phyloP scores from a whole-genome alignment of 2,888 invertebrate genomes.

The Ichneumon xanthorius region DNA sequence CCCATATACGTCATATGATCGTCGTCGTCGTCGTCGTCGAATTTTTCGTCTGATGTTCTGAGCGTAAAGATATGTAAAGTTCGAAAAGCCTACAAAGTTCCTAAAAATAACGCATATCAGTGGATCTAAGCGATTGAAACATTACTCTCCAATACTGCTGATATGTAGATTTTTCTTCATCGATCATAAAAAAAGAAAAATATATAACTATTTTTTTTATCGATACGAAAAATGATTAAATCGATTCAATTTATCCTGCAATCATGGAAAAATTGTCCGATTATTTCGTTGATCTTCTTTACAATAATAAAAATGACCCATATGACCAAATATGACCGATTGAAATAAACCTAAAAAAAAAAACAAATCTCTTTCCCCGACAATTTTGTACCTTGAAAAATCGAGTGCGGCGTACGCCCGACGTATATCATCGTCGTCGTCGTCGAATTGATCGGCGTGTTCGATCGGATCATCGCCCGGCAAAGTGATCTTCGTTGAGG shows the following conservation, averaged over 20 bases:
- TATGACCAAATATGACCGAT: too few species aligned
- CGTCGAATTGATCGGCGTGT: conserved; percentile 75
- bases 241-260: too few species aligned
- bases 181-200: too few species aligned
- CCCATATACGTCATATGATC: conserved; percentile 45
- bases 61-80: too few species aligned
- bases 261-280: not conserved
- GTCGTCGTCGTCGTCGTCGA: conserved; percentile 33
- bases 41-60: too few species aligned
- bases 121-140: too few species aligned
- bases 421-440: conserved; percentile 62
- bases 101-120: too few species aligned
- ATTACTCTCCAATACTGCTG: too few species aligned
- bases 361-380: not conserved
- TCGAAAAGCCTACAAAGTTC: not conserved
- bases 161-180: too few species aligned
- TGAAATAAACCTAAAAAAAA: not conserved
- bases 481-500: conserved; percentile 82
- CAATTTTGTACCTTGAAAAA: conserved; percentile 80
- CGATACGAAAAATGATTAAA: too few species aligned
- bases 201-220: too few species aligned
- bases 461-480: conserved; percentile 76
- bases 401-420: conserved; percentile 76
- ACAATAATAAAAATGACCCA: not conserved
- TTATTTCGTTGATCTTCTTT: not conserved